Evolutionary conservation across 2,888 invertebrate species (phyloP).

Genomic region (Acleris cristana): DNA sequence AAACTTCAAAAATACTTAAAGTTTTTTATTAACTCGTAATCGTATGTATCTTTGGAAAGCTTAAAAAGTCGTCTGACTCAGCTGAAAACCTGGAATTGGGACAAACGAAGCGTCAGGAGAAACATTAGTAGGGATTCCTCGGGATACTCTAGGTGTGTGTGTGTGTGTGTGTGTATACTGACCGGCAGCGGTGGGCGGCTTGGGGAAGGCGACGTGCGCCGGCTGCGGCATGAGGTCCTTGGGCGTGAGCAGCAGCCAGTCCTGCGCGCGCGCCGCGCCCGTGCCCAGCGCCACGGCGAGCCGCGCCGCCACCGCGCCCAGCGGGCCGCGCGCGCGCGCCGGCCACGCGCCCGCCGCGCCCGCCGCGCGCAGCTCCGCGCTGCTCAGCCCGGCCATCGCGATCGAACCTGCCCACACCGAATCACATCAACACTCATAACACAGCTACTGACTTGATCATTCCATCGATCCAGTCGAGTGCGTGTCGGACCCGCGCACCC

Average conservation of each 20-base stretch:
- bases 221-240: constrained; percentile 91
- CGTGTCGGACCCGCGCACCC: too few relatives aligned
- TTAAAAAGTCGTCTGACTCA: too few relatives aligned
- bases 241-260: constrained; percentile 90
- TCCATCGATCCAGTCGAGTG: neutral
- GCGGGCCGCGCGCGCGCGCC: constrained; percentile 65
- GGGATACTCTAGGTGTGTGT: too few relatives aligned
- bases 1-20: too few relatives aligned
- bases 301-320: constrained; percentile 72
- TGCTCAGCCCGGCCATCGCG: constrained; percentile 83
- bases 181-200: constrained; percentile 95
- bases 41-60: too few relatives aligned
- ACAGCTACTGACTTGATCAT: neutral
- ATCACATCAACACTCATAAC: neutral
- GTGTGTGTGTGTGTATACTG: constrained; percentile 29
- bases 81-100: too few relatives aligned
- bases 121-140: too few relatives aligned
- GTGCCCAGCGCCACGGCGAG: constrained; percentile 68
- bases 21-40: too few relatives aligned
- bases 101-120: too few relatives aligned
- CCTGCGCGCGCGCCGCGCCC: constrained; percentile 80
- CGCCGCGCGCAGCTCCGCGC: constrained; percentile 66
- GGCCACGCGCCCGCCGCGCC: constrained; percentile 57
- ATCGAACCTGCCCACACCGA: constrained; percentile 69
- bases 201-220: constrained; percentile 92